Evolutionary conservation across 2,113 vertebrate genomes (phyloP).

Genomic region (Elephas maximus): DNA sequence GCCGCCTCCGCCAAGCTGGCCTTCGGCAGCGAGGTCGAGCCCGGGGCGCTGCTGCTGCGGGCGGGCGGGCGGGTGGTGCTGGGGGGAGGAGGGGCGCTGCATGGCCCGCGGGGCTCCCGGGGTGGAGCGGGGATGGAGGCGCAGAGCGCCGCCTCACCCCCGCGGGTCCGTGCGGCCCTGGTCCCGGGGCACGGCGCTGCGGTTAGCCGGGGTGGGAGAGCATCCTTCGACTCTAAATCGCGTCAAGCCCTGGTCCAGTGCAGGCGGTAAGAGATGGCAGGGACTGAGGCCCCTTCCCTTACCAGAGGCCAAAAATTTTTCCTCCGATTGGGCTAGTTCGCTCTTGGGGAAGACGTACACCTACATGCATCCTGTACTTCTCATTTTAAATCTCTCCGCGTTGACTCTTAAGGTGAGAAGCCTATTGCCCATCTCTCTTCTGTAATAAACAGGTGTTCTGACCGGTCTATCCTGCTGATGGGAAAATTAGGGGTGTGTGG

Average conservation of each 20-base stretch:
- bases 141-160: not conserved
- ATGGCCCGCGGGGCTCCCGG: not conserved
- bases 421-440: not conserved
- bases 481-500: not conserved
- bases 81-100: not conserved
- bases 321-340: not conserved
- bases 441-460: not conserved
- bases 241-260: not conserved
- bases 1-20: conserved; percentile 94
- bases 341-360: not conserved
- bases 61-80: not conserved
- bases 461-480: not conserved
- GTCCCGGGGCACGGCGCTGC: no score
- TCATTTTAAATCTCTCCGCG: conserved; percentile 38
- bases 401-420: conserved; percentile 15
- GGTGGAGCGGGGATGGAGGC: not conserved
- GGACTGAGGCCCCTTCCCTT: not conserved
- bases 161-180: accelerated
- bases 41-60: conserved; percentile 36
- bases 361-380: not conserved
- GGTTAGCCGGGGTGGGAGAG: not conserved
- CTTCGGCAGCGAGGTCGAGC: conserved; percentile 88
- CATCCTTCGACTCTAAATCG: not conserved
- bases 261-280: not conserved
- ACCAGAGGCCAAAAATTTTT: not conserved